Conservation (phyloP, 1,140 invertebrate genomes). For the Achroia grisella region DNA sequence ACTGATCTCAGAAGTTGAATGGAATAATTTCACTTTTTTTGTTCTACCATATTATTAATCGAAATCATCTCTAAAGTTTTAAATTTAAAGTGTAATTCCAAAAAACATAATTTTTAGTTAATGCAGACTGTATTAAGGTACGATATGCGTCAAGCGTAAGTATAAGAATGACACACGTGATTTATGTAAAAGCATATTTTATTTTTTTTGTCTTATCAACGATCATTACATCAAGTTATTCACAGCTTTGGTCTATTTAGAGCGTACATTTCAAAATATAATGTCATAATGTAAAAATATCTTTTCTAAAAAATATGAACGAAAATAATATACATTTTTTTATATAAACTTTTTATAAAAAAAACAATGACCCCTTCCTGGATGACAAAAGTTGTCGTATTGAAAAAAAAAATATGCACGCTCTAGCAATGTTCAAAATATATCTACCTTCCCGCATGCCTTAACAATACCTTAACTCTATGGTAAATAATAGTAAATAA, state of each 20-base stretch:
- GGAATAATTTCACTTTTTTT: no score
- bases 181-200: slow-evolving; percentile 31
- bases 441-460: slow-evolving; percentile 30
- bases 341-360: slow-evolving; percentile 10
- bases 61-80: no score
- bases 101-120: no score
- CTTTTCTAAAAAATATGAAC: slow-evolving; percentile 23
- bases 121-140: no score
- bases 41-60: no score
- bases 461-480: slow-evolving; percentile 29
- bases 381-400: no score
- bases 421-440: slow-evolving; percentile 22
- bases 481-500: slow-evolving; percentile 24
- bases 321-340: slow-evolving; percentile 18
- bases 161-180: no score
- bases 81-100: no score
- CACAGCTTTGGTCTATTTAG: slow-evolving; percentile 65
- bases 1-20: no score
- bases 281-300: not conserved
- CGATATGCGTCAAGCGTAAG: no score
- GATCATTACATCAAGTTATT: slow-evolving; percentile 38
- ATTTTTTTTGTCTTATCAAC: slow-evolving; percentile 25
- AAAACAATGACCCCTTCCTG: slow-evolving; percentile 2
- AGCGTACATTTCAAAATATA: slow-evolving; percentile 37
- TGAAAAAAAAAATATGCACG: slow-evolving; percentile 14